Conservation (phyloP, 2,888 invertebrate species). For the Temnothorax unifasciatus region DNA sequence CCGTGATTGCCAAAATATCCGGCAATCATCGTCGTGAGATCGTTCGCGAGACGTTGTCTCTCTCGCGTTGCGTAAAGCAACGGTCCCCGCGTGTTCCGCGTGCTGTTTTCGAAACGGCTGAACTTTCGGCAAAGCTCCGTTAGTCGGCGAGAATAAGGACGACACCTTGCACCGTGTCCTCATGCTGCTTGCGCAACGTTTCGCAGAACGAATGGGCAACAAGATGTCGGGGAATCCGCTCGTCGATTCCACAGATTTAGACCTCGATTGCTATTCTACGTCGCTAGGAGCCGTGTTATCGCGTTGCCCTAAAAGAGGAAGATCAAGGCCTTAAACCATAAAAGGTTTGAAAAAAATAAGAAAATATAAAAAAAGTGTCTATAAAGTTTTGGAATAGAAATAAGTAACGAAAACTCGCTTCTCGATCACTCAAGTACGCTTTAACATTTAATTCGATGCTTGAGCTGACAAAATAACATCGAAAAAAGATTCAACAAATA, state of each 20-base stretch:
- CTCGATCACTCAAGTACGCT: neutral
- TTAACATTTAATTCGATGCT: conserved; percentile 19
- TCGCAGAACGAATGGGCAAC: neutral
- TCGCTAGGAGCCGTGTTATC: conserved; percentile 36
- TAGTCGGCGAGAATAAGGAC: conserved; percentile 19
- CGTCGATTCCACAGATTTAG: conserved; percentile 34
- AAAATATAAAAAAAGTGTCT: conserved; percentile 4
- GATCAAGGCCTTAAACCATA: neutral
- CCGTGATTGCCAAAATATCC: conserved; percentile 20
- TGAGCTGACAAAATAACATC: neutral
- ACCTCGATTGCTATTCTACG: conserved; percentile 43
- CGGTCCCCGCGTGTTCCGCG: neutral
- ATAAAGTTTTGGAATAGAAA: neutral
- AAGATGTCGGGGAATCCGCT: neutral
- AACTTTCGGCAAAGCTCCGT: neutral
- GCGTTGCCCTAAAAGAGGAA: conserved; percentile 34
- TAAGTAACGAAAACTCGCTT: neutral
- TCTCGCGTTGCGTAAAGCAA: neutral
- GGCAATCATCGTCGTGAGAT: neutral
- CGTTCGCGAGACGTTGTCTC: conserved; percentile 13
- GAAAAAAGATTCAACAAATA: neutral
- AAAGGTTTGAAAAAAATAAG: conserved; percentile 7
- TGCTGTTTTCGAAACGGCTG: conserved; percentile 19
- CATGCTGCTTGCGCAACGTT: neutral
- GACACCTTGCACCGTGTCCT: conserved; percentile 4